Percentiles rank a stretch among this genome's conserved stretches.
Conservation (phyloP, 1,140 invertebrate genomes). For the Cecropterus lyciades region DNA sequence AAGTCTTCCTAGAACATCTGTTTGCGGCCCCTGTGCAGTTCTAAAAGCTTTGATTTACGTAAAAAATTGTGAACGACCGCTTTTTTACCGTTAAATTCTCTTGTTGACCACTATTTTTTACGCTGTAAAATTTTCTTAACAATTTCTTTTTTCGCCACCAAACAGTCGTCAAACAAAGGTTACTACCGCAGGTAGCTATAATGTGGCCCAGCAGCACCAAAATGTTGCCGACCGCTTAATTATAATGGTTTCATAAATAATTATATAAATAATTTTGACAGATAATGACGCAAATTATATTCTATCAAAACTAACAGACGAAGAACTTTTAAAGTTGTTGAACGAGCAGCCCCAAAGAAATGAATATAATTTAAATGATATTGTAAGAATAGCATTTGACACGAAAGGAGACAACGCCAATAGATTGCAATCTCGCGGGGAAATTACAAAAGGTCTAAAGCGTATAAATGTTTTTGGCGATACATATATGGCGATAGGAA, state of each 20-base stretch:
- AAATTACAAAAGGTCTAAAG: slow-evolving; percentile 11
- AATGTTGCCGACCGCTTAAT: too few species aligned
- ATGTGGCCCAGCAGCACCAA: too few species aligned
- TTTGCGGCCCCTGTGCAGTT: too few species aligned
- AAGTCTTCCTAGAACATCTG: too few species aligned
- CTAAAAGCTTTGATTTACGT: too few species aligned
- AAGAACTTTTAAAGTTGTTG: slow-evolving; percentile 63
- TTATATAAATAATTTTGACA: slow-evolving; percentile 37
- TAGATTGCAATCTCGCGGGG: slow-evolving; percentile 27
- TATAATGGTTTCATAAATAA: slow-evolving; percentile 5
- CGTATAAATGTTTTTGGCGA: slow-evolving; percentile 26
- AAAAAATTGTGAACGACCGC: too few species aligned
- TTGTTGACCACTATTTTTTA: too few species aligned
- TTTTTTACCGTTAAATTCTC: too few species aligned
- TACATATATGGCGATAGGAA: slow-evolving; percentile 34
- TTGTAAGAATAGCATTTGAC: slow-evolving; percentile 53
- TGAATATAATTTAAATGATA: slow-evolving; percentile 61
- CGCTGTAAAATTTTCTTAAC: too few species aligned
- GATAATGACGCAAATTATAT: slow-evolving; percentile 63
- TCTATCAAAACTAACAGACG: slow-evolving; percentile 68
- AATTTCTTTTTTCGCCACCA: too few species aligned
- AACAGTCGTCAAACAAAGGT: too few species aligned
- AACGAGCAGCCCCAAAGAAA: slow-evolving; percentile 59
- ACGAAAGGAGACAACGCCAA: slow-evolving; percentile 39
- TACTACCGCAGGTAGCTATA: too few species aligned